Evolutionary conservation across 2,797 vertebrate genomes (phyloP), one percentile per base, ranked within the genome.

Genomic region (Synanceia verrucosa): DNA sequence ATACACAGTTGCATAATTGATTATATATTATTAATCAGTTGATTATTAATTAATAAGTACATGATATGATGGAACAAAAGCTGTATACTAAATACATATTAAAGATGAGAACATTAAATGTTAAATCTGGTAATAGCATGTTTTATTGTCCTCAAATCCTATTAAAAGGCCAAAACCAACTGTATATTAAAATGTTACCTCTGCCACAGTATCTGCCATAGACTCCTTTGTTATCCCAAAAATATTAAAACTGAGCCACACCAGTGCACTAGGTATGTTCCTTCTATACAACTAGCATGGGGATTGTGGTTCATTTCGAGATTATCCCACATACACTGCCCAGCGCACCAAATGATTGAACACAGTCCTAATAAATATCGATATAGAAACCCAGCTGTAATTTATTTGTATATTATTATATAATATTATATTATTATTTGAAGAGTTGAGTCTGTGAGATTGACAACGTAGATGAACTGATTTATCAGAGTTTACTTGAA

Each of bases 21-120:
- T 80, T 11, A 61, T 9, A 28, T 73, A 63, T 62, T 31, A 63
- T 55, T 23, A n/a, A n/a, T n/a, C n/a, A n/a, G n/a, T n/a, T n/a
- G n/a, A n/a, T n/a, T n/a, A n/a, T n/a, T 44, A 16, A 13, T 46
- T 60, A 48, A 70, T 64, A 62, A 33, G 23, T 23, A 59, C 33
- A 31, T 33, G 33, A 67, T 59, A 11, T 48, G 3, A 36, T 74
- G 33, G 33, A 53, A 68, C 24, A 31, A 50, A 68, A 23, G 14
- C 18, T 31, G 19, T 63, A 23, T 39, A 53, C 46, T 39, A 14
- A 65, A 34, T 19, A 41, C 26, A 71, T 43, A 62, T 21, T n/a
- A n/a, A n/a, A n/a, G n/a, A n/a, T n/a, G 24, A 55, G 13, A 52
- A 73, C 64, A 78, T 41, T 57, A 39, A 44, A 51, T 34, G 48